phyloP scores from a whole-genome alignment of 2,797 vertebrate species.

The Scleropages formosus region DNA sequence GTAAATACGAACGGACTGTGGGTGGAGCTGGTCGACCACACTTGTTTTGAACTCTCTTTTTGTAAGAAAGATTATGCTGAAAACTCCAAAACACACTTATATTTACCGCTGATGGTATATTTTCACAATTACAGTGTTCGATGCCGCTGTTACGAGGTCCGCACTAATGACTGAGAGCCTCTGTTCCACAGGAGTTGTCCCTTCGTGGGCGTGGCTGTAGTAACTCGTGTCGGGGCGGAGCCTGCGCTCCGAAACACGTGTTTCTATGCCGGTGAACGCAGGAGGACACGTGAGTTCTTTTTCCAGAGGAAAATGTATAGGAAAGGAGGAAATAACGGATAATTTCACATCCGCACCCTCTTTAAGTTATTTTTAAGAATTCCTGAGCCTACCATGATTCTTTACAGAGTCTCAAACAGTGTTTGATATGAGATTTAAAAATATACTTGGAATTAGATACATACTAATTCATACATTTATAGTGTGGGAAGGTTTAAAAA shows the following conservation, averaged over 20 bases:
- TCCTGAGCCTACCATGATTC: too few relatives aligned
- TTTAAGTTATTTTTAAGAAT: not conserved
- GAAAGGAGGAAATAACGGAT: constrained; percentile 11
- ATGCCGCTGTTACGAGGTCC: too few relatives aligned
- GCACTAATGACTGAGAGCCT: too few relatives aligned
- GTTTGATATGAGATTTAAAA: too few relatives aligned
- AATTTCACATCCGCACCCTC: constrained; percentile 17
- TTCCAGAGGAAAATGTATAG: not conserved
- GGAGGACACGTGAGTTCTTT: constrained; percentile 30
- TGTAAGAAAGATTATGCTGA: too few relatives aligned
- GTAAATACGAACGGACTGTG: too few relatives aligned
- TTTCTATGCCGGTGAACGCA: constrained; percentile 50
- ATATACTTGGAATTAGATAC: not conserved
- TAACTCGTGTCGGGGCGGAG: constrained; percentile 41
- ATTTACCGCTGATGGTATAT: too few relatives aligned
- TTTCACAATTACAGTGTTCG: too few relatives aligned
- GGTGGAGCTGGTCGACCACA: constrained; percentile 32
- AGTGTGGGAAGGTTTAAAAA: too few relatives aligned
- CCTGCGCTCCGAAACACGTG: constrained; percentile 45
- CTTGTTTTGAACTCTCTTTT: too few relatives aligned
- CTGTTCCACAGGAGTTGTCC: not conserved
- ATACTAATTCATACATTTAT: not conserved
- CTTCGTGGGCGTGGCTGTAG: constrained; percentile 26
- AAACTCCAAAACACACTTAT: too few relatives aligned
- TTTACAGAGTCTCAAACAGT: too few relatives aligned